Evolutionary conservation across 2,113 vertebrate genomes (phyloP).

Genomic region (Aspidoscelis tigris): DNA sequence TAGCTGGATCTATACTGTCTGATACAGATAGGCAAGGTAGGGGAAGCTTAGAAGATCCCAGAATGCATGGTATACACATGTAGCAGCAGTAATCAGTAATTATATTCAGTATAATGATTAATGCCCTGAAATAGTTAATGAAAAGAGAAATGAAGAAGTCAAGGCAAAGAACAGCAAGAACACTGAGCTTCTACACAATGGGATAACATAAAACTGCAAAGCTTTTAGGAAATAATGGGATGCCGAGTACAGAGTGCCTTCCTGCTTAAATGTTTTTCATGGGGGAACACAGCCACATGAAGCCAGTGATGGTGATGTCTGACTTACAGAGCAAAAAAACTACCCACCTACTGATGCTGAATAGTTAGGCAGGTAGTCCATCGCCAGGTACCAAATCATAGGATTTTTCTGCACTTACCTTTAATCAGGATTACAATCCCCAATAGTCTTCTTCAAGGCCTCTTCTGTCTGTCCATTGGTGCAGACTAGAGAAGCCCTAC

Average conservation of each 20-base stretch:
- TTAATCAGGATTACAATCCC: too few relatives aligned
- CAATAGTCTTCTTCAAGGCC: too few relatives aligned
- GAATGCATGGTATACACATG: neutral
- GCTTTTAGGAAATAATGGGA: conserved; percentile 2
- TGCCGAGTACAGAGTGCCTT: neutral
- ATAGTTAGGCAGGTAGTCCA: neutral
- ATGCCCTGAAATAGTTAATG: conserved; percentile 10
- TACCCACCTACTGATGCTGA: conserved; percentile 1
- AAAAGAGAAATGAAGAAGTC: conserved; percentile 9
- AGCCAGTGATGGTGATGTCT: neutral
- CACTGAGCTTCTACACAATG: neutral
- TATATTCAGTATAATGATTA: conserved; percentile 2
- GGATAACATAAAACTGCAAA: neutral
- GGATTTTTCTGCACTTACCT: too few relatives aligned
- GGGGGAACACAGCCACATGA: neutral
- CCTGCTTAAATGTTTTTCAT: neutral
- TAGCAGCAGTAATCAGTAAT: neutral
- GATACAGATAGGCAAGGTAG: conserved; percentile 1
- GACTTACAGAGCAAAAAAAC: neutral
- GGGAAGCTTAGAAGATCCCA: neutral
- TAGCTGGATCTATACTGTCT: neutral
- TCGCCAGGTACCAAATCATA: neutral
- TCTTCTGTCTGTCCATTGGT: too few relatives aligned
- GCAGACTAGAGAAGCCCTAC: too few relatives aligned
- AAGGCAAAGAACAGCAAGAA: neutral